Evolutionary conservation across 2,113 vertebrate genomes (phyloP).

Genomic region (Mohoua ochrocephala): DNA sequence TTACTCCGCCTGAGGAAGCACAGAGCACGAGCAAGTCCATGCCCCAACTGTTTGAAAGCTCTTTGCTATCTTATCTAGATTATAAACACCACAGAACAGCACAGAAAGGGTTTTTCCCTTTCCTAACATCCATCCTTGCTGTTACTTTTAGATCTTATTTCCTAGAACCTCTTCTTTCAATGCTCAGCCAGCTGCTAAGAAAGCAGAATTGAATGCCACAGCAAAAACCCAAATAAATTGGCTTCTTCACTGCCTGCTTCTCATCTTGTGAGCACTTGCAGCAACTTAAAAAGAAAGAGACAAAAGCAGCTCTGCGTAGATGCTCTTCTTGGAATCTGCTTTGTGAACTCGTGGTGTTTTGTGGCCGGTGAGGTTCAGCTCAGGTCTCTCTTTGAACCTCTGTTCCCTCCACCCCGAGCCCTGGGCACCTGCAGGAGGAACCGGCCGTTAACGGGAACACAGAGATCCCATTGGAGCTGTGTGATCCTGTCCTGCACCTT

Average conservation of each 20-base stretch:
- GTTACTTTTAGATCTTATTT: not conserved
- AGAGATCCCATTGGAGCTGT: fast-evolving
- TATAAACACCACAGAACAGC: not conserved
- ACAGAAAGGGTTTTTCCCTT: not conserved
- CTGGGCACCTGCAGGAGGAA: not conserved
- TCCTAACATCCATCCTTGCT: not conserved
- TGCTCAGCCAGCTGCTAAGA: not conserved
- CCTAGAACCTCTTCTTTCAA: not conserved
- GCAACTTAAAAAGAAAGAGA: not conserved
- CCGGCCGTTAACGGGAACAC: fast-evolving
- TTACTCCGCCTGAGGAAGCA: not conserved
- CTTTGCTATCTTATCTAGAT: not conserved
- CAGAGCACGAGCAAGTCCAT: not conserved
- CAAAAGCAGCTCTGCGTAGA: not conserved
- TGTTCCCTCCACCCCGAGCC: not conserved
- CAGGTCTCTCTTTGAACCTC: not conserved
- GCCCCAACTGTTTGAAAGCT: not conserved
- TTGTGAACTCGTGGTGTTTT: fast-evolving
- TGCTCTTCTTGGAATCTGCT: not conserved
- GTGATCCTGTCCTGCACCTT: not conserved
- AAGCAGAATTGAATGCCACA: not conserved
- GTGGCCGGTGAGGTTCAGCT: not conserved
- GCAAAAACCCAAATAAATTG: not conserved
- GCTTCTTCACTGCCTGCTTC: not conserved
- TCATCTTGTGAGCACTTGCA: not conserved